Base-by-base conservation (phyloP, 2,888 invertebrate species). In the Agrochola litura region DNA sequence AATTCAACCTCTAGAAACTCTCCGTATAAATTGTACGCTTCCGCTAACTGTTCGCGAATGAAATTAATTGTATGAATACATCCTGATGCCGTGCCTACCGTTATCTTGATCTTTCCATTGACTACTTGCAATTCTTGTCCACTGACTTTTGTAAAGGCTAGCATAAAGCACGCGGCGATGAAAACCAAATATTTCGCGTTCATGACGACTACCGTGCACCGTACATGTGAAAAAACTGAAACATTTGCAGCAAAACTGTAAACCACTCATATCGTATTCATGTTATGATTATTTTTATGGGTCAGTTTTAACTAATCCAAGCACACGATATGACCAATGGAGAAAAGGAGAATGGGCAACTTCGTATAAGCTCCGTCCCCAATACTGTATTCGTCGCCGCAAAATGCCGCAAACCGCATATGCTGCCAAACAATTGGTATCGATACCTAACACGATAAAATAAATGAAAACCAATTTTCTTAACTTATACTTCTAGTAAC, bases 1-100 rank as follows among this genome's bases (percentile, higher is more conserved):
- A 95, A 96, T 81, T 96, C 94, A 0, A 96, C 76, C 14, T 96
- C 94, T 75, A 97, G 78, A 69, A 90, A 94, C 0, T 95, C 83
- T 22, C 90, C 90, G 84, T 94, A 96, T 30, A 92, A 86, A 12
- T 85, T 84, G 68, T 94, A 95, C 0, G 94, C 90, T 60, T 92
- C 91, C 1, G 80, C 86, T 6, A 96, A 85, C 37, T 94, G 92
- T 19, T 89, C 69, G 43, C 77, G 76, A 37, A 96, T 91, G 69
- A 95, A 96, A 14, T 74, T 88, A 0, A 92, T 91, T 0, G 96
- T 95, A 72, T 95, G 94, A 2, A 89, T 49, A 73, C 96, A 96
- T 25, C 92, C 95, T 9, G 96, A 86, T 16, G 95, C 93, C 3
- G 94, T 94, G 2, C 92, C 94, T 3, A 92, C 78, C 0, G 91